phyloP scores from a whole-genome alignment of 2,113 vertebrate genomes.

The Pipa parva region DNA sequence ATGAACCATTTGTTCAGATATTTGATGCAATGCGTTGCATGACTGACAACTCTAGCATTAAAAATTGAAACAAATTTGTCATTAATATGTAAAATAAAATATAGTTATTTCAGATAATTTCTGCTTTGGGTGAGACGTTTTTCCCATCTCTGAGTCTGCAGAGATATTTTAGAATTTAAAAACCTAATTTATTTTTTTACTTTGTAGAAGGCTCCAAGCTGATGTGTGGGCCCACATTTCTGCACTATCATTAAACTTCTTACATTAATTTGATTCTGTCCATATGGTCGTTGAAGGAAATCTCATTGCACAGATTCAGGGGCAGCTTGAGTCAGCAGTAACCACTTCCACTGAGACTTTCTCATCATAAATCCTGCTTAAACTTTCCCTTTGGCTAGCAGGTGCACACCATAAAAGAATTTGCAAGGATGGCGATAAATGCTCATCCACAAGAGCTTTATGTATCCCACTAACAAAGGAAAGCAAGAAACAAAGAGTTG shows the following conservation, averaged over 20 bases:
- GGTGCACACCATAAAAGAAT: background rate
- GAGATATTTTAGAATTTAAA: slow-evolving; percentile 4
- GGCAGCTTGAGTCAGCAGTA: slow-evolving; percentile 23
- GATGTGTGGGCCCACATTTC: background rate
- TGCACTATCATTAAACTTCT: slow-evolving; percentile 12
- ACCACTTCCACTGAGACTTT: slow-evolving; percentile 10
- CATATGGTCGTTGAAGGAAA: slow-evolving; percentile 22
- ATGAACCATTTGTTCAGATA: too few relatives aligned
- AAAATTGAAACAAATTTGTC: too few relatives aligned
- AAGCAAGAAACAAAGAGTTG: too few relatives aligned
- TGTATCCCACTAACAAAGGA: too few relatives aligned
- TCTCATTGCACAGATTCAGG: background rate
- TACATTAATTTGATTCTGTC: slow-evolving; percentile 11
- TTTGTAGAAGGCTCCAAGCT: background rate
- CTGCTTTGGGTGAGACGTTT: too few relatives aligned
- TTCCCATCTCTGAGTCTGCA: background rate
- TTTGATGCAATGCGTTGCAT: too few relatives aligned
- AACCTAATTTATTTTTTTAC: slow-evolving; percentile 1
- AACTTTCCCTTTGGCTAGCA: slow-evolving; percentile 4
- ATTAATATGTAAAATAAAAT: too few relatives aligned
- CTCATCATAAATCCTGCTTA: slow-evolving; percentile 27
- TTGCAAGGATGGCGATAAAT: slow-evolving; percentile 7
- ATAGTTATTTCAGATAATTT: too few relatives aligned
- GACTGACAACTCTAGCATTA: too few relatives aligned
- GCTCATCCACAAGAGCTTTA: too few relatives aligned